A percentile compares a stretch with the other conserved stretches of the same genome.
phyloP scores from a whole-genome alignment of 2,113 vertebrate genomes.

The Pristiophorus japonicus region DNA sequence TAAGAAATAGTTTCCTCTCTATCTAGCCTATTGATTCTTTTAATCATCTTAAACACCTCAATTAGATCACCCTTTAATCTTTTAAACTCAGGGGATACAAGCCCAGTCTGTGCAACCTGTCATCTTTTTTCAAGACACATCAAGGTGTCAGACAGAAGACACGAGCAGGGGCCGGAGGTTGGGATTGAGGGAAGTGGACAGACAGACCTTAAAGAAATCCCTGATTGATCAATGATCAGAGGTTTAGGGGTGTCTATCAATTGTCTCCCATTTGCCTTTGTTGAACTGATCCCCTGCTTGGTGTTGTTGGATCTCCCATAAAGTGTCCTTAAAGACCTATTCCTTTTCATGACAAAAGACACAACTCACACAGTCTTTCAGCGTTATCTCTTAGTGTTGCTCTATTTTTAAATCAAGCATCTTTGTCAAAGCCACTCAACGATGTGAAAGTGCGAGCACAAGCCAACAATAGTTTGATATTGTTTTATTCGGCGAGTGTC shows the following conservation, averaged over 20 bases:
- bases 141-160: background rate
- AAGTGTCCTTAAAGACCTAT: background rate
- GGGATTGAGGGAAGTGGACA: background rate
- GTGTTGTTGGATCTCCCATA: background rate
- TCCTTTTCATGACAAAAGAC: conserved; percentile 14
- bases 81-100: background rate
- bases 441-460: conserved; percentile 7
- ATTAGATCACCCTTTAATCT: background rate
- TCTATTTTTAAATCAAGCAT: conserved; percentile 25
- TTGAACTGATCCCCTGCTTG: background rate
- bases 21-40: background rate
- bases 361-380: background rate
- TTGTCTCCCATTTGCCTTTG: background rate
- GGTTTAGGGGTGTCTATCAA: background rate
- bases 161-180: background rate
- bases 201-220: background rate
- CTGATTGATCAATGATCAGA: background rate
- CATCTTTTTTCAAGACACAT: no score
- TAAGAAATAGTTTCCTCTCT: background rate
- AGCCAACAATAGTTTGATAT: conserved; percentile 25
- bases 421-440: conserved; percentile 20
- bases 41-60: background rate
- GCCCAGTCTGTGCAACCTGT: background rate
- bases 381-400: background rate
- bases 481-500: conserved; percentile 19